Base-by-base conservation (phyloP, 1,140 invertebrate species). In the Heliconius hermathena region DNA sequence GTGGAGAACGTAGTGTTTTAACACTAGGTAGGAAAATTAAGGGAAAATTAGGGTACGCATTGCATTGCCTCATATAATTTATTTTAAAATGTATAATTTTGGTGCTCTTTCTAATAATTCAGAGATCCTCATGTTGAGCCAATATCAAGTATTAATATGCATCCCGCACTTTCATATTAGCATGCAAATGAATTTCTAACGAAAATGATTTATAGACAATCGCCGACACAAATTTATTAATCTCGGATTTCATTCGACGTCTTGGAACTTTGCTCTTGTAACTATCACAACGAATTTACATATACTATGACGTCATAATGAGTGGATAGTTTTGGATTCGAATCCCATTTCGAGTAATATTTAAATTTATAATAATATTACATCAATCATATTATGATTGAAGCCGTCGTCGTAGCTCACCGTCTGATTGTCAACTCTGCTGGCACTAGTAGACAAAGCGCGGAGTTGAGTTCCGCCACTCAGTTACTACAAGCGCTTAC, bases 151-250 rank as follows among this genome's bases (percentile, higher is more conserved):
- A 22, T 72, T 76, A 79, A 79, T 75, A 79, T 84, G 81, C 83
- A 82, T 70, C 57, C 54, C 82, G 54, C 74, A 76, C 78, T 81
- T 81, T 78, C 60, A 73, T 49, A 85, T 87, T 85, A 81, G 71
- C 85, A 87, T 87, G 85, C 84, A 87, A 85, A 87, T 85, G 80
- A 85, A 86, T 83, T 82, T 72, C 78, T 80, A 77, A 79, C 81
- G 79, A 74, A 74, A 66, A 84, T 86, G 83, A 83, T 86, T 86
- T 83, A 82, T 54, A 41, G 78, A 29, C 66, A 54, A 80, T 76
- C 75, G 72, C 33, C 18, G 79, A 71, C 72, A 70, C 73, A 75
- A 80, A 80, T 80, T 73, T 71, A 80, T 77, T 76, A 80, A 73
- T 26, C 8, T 29, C 46, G 54, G 73, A 79, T 70, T 74, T 13